Percentiles rank a stretch among this genome's conserved stretches.
phyloP scores from a whole-genome alignment of 2,113 vertebrate species.

The Jaculus jaculus region DNA sequence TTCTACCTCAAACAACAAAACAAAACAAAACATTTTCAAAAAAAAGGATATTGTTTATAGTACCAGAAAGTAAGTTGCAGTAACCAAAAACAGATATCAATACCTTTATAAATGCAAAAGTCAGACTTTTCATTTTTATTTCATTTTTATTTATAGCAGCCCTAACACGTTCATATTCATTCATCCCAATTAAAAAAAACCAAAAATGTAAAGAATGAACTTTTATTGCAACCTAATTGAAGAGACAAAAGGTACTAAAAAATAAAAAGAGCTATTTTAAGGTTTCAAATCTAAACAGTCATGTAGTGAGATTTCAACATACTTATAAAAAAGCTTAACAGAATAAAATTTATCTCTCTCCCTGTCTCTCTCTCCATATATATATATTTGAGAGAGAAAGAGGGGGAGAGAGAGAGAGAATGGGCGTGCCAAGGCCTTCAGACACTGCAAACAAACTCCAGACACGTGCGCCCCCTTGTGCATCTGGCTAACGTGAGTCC shows the following conservation, averaged over 20 bases:
- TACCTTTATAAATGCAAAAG: slow-evolving; percentile 12
- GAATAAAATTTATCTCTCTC: background rate
- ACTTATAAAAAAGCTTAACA: background rate
- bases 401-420: no score
- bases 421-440: no score
- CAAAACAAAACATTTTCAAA: no score
- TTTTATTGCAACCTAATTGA: background rate
- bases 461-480: no score
- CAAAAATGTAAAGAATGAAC: background rate
- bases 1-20: background rate
- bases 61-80: background rate
- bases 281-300: background rate
- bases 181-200: no score
- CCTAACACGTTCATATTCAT: no score
- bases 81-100: background rate
- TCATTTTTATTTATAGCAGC: no score
- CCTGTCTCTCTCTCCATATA: no score
- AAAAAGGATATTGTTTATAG: slow-evolving; percentile 12
- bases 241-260: background rate
- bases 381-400: background rate
- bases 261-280: background rate
- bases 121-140: background rate
- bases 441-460: no score
- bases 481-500: no score
- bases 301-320: slow-evolving; percentile 7